Base-by-base conservation (phyloP, 1,140 invertebrate genomes). In the Bombus consobrinus region DNA sequence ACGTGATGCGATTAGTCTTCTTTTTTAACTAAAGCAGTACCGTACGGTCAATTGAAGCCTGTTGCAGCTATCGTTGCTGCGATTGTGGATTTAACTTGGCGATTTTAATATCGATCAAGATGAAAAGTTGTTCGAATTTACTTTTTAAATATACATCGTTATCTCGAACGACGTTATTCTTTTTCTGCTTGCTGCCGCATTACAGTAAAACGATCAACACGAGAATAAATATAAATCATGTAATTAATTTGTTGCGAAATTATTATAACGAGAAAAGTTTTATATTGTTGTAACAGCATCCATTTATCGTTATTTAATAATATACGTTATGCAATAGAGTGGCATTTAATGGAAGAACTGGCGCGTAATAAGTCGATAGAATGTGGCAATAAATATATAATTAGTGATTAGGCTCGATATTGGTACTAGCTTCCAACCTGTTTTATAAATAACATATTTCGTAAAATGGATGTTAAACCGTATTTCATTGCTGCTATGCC, bases 71-170 rank as follows among this genome's bases (percentile, higher is more conserved):
- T 47, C 41, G 28, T 10, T 62, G 59, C 59, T n/a, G 28, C 10
- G 28, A 62, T 77, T 74, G 69, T 62, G 10, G 9, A 2, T 34
- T 53, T 53, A 53, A 53, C 34, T 69, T 1, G n/a, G 47, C 47
- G 47, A 53, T 53, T 53, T 53, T 53, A 53, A 53, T 25, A 37
- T 34, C 15, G 32, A 37, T 69, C 34, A 12, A 39, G 32, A 12
- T 39, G 47, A 53, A 25, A 28, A 83, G 87, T 88, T 85, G 80
- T 89, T 87, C 47, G 47, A 32, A 83, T 41, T 39, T 34, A 4
- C 37, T 39, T 69, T 69, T 18, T 34, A 9, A 32, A 68, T 8
- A 32, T 47, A 22, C 18, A 8, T 53, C 47, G n/a, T 32, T 32
- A 15, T 32, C 32, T 15, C 15, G n/a, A 9, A 15, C 32, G 62